Evolutionary conservation across 2,113 vertebrate species (phyloP).

Genomic region (Mus spicilegus): DNA sequence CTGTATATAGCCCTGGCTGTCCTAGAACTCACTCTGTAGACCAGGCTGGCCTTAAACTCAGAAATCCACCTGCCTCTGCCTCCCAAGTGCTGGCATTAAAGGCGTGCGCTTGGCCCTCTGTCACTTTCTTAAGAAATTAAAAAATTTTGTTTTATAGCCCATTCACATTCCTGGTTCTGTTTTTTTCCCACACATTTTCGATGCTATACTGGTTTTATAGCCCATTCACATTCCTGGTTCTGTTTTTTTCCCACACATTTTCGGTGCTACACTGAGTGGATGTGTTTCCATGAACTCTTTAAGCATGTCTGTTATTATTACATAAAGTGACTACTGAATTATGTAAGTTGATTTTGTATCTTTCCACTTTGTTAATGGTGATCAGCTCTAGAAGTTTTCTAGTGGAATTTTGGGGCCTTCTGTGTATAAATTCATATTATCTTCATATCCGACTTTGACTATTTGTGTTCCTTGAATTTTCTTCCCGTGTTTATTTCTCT

Average conservation of each 20-base stretch:
- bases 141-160: neutral
- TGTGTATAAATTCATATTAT: neutral
- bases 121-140: neutral
- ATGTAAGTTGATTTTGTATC: neutral
- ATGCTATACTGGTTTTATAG: neutral
- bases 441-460: neutral
- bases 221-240: neutral
- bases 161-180: neutral
- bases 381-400: neutral
- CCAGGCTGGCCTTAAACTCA: too few relatives aligned
- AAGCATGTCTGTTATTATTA: neutral
- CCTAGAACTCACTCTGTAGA: too few relatives aligned
- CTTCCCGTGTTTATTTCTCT: neutral
- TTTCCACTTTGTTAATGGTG: neutral
- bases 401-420: neutral
- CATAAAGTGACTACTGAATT: neutral
- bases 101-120: too few relatives aligned
- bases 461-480: neutral
- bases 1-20: too few relatives aligned
- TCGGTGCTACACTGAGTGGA: neutral
- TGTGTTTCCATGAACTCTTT: neutral
- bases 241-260: neutral
- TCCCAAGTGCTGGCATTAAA: too few relatives aligned
- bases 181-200: neutral
- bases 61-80: too few relatives aligned